Conservation (phyloP, 2,797 vertebrate species). For the Oreortyx pictus region DNA sequence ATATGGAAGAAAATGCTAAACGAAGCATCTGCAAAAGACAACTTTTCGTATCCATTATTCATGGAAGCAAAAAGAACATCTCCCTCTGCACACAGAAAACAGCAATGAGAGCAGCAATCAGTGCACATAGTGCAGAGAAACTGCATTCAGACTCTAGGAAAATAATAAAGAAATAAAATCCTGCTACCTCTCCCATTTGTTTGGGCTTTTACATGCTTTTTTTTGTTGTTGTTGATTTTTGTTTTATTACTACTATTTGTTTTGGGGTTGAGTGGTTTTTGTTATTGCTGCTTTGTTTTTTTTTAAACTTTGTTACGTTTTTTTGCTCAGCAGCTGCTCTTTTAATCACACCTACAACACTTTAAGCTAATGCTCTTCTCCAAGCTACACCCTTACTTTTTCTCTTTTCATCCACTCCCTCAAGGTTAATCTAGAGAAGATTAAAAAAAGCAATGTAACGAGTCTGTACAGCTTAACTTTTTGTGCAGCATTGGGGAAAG, state of each 20-base stretch:
- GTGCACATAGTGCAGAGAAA: background rate
- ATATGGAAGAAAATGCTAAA: background rate
- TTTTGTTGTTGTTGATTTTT: background rate
- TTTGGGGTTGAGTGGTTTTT: background rate
- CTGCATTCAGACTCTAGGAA: background rate
- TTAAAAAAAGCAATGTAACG: background rate
- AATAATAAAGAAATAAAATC: background rate
- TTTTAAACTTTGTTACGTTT: background rate
- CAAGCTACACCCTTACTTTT: background rate
- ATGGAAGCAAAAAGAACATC: background rate
- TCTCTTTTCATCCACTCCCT: background rate
- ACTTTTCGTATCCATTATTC: background rate
- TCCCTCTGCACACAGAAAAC: background rate
- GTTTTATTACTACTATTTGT: background rate
- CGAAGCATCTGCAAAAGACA: background rate
- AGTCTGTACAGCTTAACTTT: slow-evolving; percentile 21
- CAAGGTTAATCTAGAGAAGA: slow-evolving; percentile 36
- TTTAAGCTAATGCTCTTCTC: background rate
- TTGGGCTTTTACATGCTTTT: accelerated
- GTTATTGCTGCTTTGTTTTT: background rate
- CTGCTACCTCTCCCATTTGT: background rate
- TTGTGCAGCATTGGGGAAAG: background rate
- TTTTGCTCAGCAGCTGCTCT: background rate
- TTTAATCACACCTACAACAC: background rate
- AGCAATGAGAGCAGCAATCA: background rate